Evolutionary conservation across 2,888 invertebrate genomes (phyloP).

Genomic region (Leucoptera coffeella): DNA sequence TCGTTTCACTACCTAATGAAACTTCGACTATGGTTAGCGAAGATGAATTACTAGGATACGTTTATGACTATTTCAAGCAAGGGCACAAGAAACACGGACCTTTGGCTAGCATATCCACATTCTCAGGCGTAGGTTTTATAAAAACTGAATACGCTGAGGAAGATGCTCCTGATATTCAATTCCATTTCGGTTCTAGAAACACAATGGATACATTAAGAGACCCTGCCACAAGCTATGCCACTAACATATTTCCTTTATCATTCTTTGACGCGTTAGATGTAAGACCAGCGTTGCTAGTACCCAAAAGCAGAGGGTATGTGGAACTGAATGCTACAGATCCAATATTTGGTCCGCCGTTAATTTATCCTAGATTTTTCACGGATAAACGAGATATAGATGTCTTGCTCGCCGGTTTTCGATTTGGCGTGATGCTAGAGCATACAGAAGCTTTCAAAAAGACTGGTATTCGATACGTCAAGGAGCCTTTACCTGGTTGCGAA

Average conservation of each 20-base stretch:
- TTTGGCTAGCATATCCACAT: constrained; percentile 45
- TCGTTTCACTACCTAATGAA: constrained; percentile 45
- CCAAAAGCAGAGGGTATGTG: constrained; percentile 56
- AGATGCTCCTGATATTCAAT: constrained; percentile 60
- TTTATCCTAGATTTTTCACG: constrained; percentile 63
- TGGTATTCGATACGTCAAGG: constrained; percentile 46
- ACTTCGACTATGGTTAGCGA: constrained; percentile 33
- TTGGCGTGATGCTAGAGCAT: constrained; percentile 45
- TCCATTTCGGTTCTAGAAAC: constrained; percentile 52
- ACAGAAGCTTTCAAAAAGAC: constrained; percentile 49
- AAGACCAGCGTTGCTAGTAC: constrained; percentile 54
- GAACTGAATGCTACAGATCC: constrained; percentile 63
- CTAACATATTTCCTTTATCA: constrained; percentile 40
- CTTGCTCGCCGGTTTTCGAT: constrained; percentile 56
- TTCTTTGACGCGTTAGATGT: constrained; percentile 58
- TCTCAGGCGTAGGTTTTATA: constrained; percentile 53
- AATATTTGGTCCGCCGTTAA: constrained; percentile 58
- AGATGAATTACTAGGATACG: constrained; percentile 20
- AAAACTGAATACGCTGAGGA: constrained; percentile 48
- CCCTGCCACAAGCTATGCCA: constrained; percentile 38
- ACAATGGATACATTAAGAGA: constrained; percentile 48
- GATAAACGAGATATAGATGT: constrained; percentile 55
- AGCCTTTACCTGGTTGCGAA: constrained; percentile 51
- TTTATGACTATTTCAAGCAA: constrained; percentile 21
- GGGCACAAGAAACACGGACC: constrained; percentile 31